Conservation (phyloP, 2,888 invertebrate genomes). For the Idaea straminata region DNA sequence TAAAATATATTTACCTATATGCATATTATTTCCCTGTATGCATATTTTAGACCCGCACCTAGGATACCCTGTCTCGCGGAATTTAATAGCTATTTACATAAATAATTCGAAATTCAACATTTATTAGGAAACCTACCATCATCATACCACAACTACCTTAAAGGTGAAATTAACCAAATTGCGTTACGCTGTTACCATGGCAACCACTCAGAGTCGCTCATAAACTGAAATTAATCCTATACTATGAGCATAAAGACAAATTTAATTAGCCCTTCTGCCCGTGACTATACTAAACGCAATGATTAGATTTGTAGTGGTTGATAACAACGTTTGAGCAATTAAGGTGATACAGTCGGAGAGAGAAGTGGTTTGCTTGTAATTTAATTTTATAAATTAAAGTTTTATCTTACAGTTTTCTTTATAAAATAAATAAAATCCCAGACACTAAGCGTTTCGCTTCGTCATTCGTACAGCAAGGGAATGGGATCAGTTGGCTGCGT, state of each 20-base stretch:
- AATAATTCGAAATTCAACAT: not conserved
- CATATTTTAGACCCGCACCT: not conserved
- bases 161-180: slow-evolving; percentile 18
- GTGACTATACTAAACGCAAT: slow-evolving; percentile 30
- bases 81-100: not conserved
- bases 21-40: not conserved
- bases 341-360: not conserved
- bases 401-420: not conserved
- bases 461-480: too few relatives aligned
- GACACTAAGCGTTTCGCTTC: too few relatives aligned
- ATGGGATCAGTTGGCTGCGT: too few relatives aligned
- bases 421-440: not conserved
- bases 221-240: slow-evolving; percentile 47
- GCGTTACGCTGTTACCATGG: slow-evolving; percentile 15
- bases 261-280: slow-evolving; percentile 53
- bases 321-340: slow-evolving; percentile 3
- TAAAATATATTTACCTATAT: too few relatives aligned
- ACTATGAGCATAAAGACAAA: slow-evolving; percentile 52
- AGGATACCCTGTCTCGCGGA: not conserved
- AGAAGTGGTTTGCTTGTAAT: not conserved
- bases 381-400: not conserved
- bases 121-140: not conserved
- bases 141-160: not conserved
- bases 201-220: slow-evolving; percentile 13
- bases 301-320: slow-evolving; percentile 24